These are phyloP conservation scores for Sialis lutaria DNA, from an alignment of 2,888 invertebrate genomes.

Conservation along the genomic window DNA sequence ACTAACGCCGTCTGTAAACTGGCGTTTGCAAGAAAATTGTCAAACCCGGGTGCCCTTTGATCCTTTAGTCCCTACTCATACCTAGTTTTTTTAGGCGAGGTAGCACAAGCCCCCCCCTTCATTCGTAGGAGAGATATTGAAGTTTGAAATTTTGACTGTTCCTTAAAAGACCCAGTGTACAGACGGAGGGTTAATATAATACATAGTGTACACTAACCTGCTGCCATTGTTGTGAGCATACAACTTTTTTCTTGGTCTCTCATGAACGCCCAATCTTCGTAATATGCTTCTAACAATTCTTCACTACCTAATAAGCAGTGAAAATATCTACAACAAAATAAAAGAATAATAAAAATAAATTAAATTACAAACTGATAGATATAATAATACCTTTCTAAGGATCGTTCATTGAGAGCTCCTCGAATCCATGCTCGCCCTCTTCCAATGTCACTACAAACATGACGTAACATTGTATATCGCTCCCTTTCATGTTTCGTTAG, in stretches of 20 bases:
- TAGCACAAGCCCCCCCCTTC: too few relatives aligned
- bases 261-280: constrained; percentile 75
- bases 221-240: constrained; percentile 69
- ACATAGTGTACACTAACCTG: constrained; percentile 35
- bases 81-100: too few relatives aligned
- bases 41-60: too few relatives aligned
- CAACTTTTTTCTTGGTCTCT: constrained; percentile 61
- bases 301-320: constrained; percentile 55
- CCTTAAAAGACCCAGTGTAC: too few relatives aligned
- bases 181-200: constrained; percentile 1
- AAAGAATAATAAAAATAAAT: too few relatives aligned
- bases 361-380: too few relatives aligned
- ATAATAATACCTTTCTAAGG: constrained; percentile 47
- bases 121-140: too few relatives aligned
- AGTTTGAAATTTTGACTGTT: too few relatives aligned
- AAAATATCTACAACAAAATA: constrained; percentile 37
- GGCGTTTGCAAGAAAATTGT: too few relatives aligned
- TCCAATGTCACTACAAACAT: constrained; percentile 58
- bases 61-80: too few relatives aligned
- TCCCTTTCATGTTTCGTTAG: constrained; percentile 78
- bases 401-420: constrained; percentile 78
- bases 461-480: constrained; percentile 53
- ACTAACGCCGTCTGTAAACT: too few relatives aligned
- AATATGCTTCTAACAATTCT: constrained; percentile 44
- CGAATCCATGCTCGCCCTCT: constrained; percentile 79